Conservation (phyloP, 2,113 vertebrate species). For the Nothobranchius furzeri region DNA sequence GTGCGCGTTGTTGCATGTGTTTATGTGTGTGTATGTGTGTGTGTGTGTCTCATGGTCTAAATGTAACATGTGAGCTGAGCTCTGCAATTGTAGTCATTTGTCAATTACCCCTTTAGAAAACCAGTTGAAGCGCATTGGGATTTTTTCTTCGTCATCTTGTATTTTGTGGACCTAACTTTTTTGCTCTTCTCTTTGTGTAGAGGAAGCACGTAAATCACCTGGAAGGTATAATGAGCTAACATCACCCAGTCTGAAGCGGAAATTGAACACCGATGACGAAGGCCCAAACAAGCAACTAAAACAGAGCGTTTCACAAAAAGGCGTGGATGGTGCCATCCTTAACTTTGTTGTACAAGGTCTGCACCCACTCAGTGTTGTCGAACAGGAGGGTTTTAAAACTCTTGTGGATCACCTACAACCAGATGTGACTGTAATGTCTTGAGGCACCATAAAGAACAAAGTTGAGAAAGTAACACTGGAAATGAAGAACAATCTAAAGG, state of each 20-base stretch:
- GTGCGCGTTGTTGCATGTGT: no score
- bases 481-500: slow-evolving; percentile 4
- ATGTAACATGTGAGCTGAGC: no score
- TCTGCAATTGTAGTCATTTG: no score
- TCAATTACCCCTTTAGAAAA: no score
- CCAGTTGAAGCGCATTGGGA: no score
- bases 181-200: no score
- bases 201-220: no score
- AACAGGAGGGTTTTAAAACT: slow-evolving; percentile 5
- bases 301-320: neutral
- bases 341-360: slow-evolving; percentile 12
- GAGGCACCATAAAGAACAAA: slow-evolving; percentile 3
- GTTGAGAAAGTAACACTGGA: neutral
- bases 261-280: neutral
- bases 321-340: neutral
- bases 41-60: no score
- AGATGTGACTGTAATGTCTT: neutral
- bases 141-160: no score
- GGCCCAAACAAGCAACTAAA: neutral
- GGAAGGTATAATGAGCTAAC: neutral
- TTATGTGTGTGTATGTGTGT: no score
- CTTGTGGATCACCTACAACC: slow-evolving; percentile 5
- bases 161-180: no score
- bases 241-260: neutral
- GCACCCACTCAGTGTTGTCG: slow-evolving; percentile 1